These are phyloP conservation scores for Orthosia gothica DNA, from an alignment of 2,888 invertebrate species.

Conservation along the genomic window DNA sequence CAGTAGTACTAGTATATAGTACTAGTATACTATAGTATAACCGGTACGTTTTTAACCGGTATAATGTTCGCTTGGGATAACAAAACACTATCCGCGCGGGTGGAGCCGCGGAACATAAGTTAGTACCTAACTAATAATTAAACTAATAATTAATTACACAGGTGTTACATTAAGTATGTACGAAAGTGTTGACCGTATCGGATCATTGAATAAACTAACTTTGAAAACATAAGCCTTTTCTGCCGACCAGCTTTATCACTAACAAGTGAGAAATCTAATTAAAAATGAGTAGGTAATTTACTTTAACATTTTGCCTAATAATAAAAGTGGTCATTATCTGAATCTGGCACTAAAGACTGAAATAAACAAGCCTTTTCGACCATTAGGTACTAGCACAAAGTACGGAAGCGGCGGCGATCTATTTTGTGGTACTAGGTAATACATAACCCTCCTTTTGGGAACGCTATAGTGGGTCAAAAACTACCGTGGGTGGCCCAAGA, in stretches of 20 bases:
- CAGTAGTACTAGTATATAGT: no score
- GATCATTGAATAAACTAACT: background rate
- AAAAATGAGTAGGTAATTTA: background rate
- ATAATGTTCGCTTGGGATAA: no score
- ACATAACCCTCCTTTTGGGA: background rate
- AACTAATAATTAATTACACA: constrained; percentile 9
- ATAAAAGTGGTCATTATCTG: background rate
- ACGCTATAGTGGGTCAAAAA: background rate
- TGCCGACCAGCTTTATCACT: background rate
- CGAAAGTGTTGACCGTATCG: background rate
- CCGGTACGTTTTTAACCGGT: no score
- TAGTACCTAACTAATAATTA: no score
- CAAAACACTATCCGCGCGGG: no score
- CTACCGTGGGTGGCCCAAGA: no score
- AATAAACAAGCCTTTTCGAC: background rate
- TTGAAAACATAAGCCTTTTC: background rate
- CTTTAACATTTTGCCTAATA: background rate
- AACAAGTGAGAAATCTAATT: background rate
- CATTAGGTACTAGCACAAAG: no score
- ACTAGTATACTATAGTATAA: no score
- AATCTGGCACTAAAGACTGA: background rate
- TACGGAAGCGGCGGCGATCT: no score
- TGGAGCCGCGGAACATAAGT: no score
- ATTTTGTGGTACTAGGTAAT: no score
- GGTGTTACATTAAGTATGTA: background rate